Evolutionary conservation across 2,113 vertebrate genomes (phyloP).

Genomic region (Uria lomvia): DNA sequence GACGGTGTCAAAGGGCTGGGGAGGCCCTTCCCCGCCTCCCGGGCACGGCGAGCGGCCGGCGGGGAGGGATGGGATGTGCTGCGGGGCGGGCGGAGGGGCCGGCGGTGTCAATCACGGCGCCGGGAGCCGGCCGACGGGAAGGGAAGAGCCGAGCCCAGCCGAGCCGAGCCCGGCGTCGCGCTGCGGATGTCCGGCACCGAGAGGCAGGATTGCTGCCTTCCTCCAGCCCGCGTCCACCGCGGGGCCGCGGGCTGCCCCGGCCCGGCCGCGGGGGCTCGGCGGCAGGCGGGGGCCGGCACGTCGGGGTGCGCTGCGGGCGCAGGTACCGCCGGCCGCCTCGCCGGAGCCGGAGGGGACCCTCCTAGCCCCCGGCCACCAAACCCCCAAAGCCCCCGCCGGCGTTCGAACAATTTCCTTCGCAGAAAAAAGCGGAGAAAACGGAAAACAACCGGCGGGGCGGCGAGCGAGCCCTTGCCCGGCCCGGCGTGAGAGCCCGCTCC

Average conservation of each 20-base stretch:
- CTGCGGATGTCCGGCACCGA: slow-evolving; percentile 65
- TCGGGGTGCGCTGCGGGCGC: not conserved
- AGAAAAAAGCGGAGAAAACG: not conserved
- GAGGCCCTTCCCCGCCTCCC: slow-evolving; percentile 82
- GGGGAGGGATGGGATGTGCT: slow-evolving; percentile 70
- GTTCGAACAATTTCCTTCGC: not conserved
- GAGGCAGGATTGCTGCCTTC: not conserved
- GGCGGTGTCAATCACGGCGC: slow-evolving; percentile 73
- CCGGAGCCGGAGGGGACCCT: not conserved
- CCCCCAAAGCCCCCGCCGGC: not conserved
- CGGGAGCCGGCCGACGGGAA: slow-evolving; percentile 63
- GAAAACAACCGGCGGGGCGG: not conserved
- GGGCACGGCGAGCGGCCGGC: slow-evolving; percentile 61
- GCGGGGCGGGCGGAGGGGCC: slow-evolving; percentile 39
- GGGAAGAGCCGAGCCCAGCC: not conserved
- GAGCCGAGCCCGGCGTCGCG: slow-evolving; percentile 65
- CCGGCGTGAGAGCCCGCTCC: not conserved
- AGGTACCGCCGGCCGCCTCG: not conserved
- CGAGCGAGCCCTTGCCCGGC: not conserved
- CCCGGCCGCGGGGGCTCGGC: not conserved
- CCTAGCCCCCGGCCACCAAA: not conserved
- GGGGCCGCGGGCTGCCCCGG: not conserved
- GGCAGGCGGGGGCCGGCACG: not conserved
- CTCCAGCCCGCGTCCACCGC: not conserved
- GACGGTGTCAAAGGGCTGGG: slow-evolving; percentile 77